These are phyloP conservation scores for Clarias batrachus DNA, from an alignment of 2,113 vertebrate genomes.

Conservation along the genomic window DNA sequence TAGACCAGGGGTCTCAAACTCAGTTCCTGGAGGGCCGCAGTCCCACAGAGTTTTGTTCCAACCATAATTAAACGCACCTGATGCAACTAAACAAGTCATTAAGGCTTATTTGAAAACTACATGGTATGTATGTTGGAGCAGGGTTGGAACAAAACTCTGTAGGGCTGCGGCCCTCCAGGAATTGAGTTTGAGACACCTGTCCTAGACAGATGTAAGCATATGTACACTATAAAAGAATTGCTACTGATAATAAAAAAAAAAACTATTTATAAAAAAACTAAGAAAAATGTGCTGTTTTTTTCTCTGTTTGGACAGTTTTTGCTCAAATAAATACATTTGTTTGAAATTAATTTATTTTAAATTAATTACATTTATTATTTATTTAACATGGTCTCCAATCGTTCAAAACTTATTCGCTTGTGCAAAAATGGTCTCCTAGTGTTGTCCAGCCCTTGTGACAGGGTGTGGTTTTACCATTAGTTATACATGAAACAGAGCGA, in stretches of 20 bases:
- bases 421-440: not conserved
- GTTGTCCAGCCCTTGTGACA: not conserved
- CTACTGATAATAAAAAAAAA: not conserved
- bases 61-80: too few species aligned
- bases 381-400: not conserved
- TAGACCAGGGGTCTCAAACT: too few species aligned
- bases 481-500: not conserved
- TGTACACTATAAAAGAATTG: not conserved
- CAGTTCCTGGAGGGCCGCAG: too few species aligned
- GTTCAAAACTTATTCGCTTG: not conserved
- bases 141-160: too few species aligned
- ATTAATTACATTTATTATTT: not conserved
- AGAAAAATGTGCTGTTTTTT: not conserved
- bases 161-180: too few species aligned
- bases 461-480: not conserved
- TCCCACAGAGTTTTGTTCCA: too few species aligned
- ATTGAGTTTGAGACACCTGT: too few species aligned
- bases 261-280: not conserved
- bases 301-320: not conserved
- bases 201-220: not conserved
- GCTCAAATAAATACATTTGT: not conserved
- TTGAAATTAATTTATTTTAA: too few species aligned
- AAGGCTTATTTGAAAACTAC: too few species aligned
- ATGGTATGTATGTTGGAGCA: too few species aligned
- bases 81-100: too few species aligned